A percentile compares a stretch with the other conserved stretches of the same genome.
Evolutionary conservation across 2,888 invertebrate species (phyloP).

Genomic region (Aproaerema taeniolella): DNA sequence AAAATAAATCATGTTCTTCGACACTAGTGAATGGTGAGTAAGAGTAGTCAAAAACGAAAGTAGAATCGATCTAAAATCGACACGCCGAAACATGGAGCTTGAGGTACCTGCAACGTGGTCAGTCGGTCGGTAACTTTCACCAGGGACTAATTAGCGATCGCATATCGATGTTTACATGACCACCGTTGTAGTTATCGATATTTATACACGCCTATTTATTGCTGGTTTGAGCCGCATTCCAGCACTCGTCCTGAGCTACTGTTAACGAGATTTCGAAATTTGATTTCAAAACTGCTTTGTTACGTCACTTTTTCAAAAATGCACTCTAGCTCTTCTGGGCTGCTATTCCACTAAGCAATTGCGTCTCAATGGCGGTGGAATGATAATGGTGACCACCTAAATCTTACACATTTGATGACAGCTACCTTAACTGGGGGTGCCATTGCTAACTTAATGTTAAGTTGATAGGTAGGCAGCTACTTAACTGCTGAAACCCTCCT

Average conservation of each 20-base stretch:
- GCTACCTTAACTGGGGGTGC: no score
- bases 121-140: slow-evolving; percentile 75
- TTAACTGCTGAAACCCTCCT: no score
- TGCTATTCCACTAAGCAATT: no score
- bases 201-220: neutral
- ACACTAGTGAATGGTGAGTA: slow-evolving; percentile 56
- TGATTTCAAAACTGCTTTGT: no score
- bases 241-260: slow-evolving; percentile 3
- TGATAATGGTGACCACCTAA: no score
- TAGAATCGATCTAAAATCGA: slow-evolving; percentile 73
- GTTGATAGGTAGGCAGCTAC: no score
- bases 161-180: slow-evolving; percentile 56
- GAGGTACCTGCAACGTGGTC: slow-evolving; percentile 64
- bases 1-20: slow-evolving; percentile 52
- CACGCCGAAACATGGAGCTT: slow-evolving; percentile 69
- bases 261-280: no score
- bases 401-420: no score
- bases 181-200: slow-evolving; percentile 54
- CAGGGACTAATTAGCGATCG: slow-evolving; percentile 63
- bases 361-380: no score
- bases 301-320: no score
- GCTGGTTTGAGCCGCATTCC: slow-evolving; percentile 9
- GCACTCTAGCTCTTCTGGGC: no score
- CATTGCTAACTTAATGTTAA: no score
- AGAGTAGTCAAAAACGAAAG: slow-evolving; percentile 77